Percentiles rank a stretch among this genome's conserved stretches.
phyloP scores from a whole-genome alignment of 2,888 invertebrate species.

The Hymenopus coronatus region DNA sequence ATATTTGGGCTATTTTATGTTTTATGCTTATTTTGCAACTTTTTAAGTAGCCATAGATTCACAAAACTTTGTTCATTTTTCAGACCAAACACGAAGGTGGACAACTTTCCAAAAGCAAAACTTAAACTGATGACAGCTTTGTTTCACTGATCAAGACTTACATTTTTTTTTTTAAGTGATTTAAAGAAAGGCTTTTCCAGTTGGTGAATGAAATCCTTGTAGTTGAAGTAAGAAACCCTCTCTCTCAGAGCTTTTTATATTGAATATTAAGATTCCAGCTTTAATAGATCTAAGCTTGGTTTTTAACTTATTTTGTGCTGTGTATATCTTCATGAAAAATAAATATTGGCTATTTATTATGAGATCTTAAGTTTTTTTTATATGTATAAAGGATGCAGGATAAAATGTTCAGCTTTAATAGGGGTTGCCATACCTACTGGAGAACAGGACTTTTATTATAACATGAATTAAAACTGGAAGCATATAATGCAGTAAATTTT shows the following conservation, averaged over 20 bases:
- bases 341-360: neutral
- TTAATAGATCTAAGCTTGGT: neutral
- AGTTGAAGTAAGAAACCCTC: neutral
- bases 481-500: no score
- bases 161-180: neutral
- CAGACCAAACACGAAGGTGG: constrained; percentile 14
- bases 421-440: no score
- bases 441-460: no score
- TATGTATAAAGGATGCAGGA: no score
- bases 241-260: neutral
- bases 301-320: neutral
- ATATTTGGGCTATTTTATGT: neutral
- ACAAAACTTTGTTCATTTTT: constrained; percentile 7
- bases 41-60: neutral
- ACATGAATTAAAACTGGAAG: no score
- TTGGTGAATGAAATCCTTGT: neutral
- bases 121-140: constrained; percentile 13
- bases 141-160: neutral
- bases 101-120: constrained; percentile 6
- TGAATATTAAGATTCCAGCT: neutral
- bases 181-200: neutral
- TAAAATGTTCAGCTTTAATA: neutral
- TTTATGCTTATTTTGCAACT: neutral
- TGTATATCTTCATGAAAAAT: neutral
- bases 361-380: neutral